Percentiles rank a stretch among this genome's conserved stretches.
phyloP scores from a whole-genome alignment of 2,888 invertebrate genomes.

The Ferrisia virgata region DNA sequence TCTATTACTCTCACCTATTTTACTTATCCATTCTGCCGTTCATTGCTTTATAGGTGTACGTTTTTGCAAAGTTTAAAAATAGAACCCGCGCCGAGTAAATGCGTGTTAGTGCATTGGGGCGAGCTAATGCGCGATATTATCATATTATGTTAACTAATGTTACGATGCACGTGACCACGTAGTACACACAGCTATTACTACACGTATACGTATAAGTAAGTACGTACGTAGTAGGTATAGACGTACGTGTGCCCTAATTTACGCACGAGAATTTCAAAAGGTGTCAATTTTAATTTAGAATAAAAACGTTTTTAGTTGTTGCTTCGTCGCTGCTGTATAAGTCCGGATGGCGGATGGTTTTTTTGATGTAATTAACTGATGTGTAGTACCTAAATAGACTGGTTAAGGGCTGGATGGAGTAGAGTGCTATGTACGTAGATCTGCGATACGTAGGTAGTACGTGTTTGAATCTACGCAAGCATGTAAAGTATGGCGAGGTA shows the following conservation, averaged over 20 bases:
- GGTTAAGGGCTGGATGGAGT: too few relatives aligned
- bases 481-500: background rate
- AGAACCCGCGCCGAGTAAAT: background rate
- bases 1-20: too few relatives aligned
- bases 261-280: background rate
- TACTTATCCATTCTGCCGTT: too few relatives aligned
- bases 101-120: background rate
- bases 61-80: background rate
- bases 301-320: background rate
- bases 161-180: background rate
- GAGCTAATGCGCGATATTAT: background rate
- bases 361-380: background rate
- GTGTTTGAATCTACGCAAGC: too few relatives aligned
- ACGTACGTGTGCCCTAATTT: background rate
- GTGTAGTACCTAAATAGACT: too few relatives aligned
- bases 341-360: background rate
- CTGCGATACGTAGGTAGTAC: too few relatives aligned
- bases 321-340: background rate
- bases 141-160: background rate
- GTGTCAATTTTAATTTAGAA: conserved; percentile 12
- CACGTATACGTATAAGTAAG: too few relatives aligned
- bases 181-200: too few relatives aligned
- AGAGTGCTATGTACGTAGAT: too few relatives aligned
- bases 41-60: background rate
- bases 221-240: background rate